phyloP scores from a whole-genome alignment of 2,888 invertebrate genomes.

The Cataglyphis cursor region DNA sequence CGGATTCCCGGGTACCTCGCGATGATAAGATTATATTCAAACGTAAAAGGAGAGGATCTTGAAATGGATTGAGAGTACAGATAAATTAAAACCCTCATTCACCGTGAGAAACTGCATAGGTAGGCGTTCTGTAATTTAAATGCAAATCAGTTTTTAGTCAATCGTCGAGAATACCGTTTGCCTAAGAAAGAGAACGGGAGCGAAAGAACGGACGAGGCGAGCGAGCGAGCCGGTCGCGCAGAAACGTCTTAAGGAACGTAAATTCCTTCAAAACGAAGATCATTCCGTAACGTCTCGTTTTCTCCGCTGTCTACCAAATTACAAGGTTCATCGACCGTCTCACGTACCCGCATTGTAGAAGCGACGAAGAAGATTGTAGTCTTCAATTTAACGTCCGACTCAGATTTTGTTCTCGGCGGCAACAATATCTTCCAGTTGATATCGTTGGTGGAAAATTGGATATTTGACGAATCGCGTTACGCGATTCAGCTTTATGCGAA shows the following conservation, averaged over 20 bases:
- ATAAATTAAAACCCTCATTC: conserved; percentile 74
- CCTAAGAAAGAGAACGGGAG: conserved; percentile 59
- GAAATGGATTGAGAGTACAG: conserved; percentile 70
- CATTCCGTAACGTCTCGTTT: conserved; percentile 40
- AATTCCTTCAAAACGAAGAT: conserved; percentile 67
- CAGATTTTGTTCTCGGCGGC: conserved; percentile 39
- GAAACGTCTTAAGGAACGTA: conserved; percentile 38
- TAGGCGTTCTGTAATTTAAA: conserved; percentile 75
- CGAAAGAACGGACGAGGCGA: conserved; percentile 21
- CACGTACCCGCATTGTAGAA: conserved; percentile 39
- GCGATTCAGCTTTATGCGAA: not conserved
- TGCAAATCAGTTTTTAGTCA: conserved; percentile 77
- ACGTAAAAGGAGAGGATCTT: conserved; percentile 65
- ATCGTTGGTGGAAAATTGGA: conserved; percentile 19
- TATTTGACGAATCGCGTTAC: conserved; percentile 40
- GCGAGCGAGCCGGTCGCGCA: conserved; percentile 12
- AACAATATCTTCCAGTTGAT: conserved; percentile 15
- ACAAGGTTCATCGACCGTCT: conserved; percentile 51
- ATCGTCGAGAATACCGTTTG: conserved; percentile 69
- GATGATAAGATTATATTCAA: conserved; percentile 77
- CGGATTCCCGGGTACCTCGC: conserved; percentile 61
- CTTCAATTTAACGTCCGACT: conserved; percentile 43
- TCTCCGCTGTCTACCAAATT: conserved; percentile 46
- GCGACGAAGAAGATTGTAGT: not conserved
- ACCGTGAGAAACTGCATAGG: conserved; percentile 66